Evolutionary conservation across 2,113 vertebrate species (phyloP).

Genomic region (Craseonycteris thonglongyai): DNA sequence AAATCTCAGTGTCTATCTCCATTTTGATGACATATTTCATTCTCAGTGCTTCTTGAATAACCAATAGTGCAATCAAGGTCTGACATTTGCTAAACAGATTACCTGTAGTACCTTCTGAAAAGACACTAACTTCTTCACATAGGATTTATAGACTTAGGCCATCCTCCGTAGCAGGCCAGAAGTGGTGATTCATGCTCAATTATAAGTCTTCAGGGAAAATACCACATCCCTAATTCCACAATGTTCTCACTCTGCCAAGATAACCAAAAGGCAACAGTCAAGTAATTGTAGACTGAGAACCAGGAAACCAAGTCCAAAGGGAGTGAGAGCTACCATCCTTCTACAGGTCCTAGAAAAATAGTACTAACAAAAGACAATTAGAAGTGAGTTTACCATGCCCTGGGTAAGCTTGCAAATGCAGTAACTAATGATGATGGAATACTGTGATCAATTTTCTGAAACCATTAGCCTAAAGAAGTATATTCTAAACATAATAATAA

Average conservation of each 20-base stretch:
- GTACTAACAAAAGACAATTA: background rate
- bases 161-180: background rate
- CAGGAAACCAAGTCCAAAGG: background rate
- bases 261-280: background rate
- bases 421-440: background rate
- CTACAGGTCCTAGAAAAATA: background rate
- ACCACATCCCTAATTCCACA: background rate
- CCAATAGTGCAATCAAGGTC: background rate
- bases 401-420: background rate
- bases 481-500: background rate
- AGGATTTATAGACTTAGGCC: background rate
- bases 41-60: background rate
- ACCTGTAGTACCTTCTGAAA: background rate
- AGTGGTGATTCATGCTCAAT: background rate
- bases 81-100: background rate
- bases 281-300: background rate
- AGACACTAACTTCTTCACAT: background rate
- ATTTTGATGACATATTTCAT: background rate
- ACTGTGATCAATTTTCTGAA: background rate
- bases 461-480: background rate
- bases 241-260: background rate
- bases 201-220: background rate
- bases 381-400: background rate
- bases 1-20: background rate
- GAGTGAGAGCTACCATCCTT: background rate